phyloP scores from a whole-genome alignment of 2,797 vertebrate genomes.

The Mergus octosetaceus region DNA sequence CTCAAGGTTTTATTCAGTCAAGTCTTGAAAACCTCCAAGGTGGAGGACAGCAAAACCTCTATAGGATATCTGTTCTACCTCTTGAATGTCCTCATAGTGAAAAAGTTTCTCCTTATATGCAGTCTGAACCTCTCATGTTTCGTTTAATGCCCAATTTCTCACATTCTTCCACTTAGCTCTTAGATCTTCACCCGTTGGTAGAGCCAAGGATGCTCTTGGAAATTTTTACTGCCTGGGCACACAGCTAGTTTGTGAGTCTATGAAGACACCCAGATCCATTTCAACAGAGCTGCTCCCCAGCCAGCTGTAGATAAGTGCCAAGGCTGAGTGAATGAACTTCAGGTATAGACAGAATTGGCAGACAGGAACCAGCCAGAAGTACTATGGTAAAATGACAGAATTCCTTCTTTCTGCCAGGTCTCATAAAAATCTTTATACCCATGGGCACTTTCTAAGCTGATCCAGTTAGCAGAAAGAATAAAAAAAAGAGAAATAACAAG shows the following conservation, averaged over 20 bases:
- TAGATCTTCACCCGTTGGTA: background rate
- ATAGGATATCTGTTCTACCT: rapidly evolving
- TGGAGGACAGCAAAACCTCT: background rate
- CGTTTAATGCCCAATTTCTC: background rate
- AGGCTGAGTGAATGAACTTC: background rate
- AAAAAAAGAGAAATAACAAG: rapidly evolving
- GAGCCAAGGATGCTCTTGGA: background rate
- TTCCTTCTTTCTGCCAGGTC: background rate
- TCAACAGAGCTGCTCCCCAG: background rate
- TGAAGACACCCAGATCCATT: background rate
- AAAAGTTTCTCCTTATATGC: background rate
- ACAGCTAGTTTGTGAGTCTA: rapidly evolving
- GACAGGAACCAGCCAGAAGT: background rate
- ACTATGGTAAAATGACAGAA: rapidly evolving
- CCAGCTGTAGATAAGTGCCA: background rate
- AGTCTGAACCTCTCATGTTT: background rate
- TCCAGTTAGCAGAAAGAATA: background rate
- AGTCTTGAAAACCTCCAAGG: background rate
- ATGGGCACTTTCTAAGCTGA: background rate
- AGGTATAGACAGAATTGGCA: background rate
- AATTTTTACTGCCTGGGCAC: background rate
- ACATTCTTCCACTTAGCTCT: background rate
- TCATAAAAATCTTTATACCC: background rate
- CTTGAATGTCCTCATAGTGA: background rate
- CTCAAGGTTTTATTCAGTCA: rapidly evolving